These are phyloP conservation scores for Polydrusus cervinus DNA, from an alignment of 2,888 invertebrate species.

Conservation along the genomic window DNA sequence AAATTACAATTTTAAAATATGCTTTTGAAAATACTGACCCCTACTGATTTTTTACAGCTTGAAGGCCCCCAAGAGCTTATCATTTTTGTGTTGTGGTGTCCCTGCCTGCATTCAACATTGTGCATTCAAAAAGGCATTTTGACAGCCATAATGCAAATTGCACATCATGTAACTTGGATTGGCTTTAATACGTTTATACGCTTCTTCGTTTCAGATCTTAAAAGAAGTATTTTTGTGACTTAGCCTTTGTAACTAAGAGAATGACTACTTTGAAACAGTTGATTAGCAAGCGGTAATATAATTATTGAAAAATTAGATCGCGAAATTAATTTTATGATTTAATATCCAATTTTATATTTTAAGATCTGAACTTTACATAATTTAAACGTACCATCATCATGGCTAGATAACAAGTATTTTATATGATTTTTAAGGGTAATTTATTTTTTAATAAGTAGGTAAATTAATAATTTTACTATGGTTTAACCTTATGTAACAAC, in stretches of 20 bases:
- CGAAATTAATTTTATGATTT: no score
- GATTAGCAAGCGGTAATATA: no score
- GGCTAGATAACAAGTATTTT: slow-evolving; percentile 45
- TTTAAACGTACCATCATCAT: slow-evolving; percentile 53
- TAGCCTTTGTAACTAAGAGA: not conserved
- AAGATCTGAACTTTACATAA: slow-evolving; percentile 38
- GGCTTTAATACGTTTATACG: slow-evolving; percentile 59
- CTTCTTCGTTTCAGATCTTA: slow-evolving; percentile 52
- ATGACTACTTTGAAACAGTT: not conserved
- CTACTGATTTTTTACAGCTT: slow-evolving; percentile 69
- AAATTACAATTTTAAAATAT: slow-evolving; percentile 13
- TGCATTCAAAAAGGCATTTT: slow-evolving; percentile 67
- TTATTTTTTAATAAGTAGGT: slow-evolving; percentile 40
- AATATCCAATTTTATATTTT: slow-evolving; percentile 13
- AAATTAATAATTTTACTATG: slow-evolving; percentile 32
- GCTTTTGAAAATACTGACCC: slow-evolving; percentile 48
- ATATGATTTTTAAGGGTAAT: slow-evolving; percentile 39
- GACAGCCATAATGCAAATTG: slow-evolving; percentile 65
- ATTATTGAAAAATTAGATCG: no score
- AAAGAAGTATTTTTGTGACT: slow-evolving; percentile 23
- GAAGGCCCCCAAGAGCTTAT: slow-evolving; percentile 65
- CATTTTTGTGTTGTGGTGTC: slow-evolving; percentile 68
- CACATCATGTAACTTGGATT: slow-evolving; percentile 63
- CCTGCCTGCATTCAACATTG: slow-evolving; percentile 62
- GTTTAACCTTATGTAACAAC: slow-evolving; percentile 25